Evolutionary conservation across 2,797 vertebrate genomes (phyloP).

Genomic region (Linurgus olivaceus): DNA sequence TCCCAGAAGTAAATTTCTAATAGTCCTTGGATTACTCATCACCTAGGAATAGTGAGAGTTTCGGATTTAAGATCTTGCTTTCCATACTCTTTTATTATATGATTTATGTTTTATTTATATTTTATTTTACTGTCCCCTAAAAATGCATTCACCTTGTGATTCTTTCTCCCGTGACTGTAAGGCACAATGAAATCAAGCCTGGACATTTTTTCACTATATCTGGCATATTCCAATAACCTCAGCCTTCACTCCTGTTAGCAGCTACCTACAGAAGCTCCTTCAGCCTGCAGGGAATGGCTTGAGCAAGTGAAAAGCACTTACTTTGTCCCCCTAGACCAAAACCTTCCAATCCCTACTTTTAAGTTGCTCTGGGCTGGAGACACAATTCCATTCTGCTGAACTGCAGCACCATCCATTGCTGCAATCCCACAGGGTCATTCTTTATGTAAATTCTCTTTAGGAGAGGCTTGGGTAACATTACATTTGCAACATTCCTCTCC

Average conservation of each 20-base stretch:
- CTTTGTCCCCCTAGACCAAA: not conserved
- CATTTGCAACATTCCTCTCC: slow-evolving; percentile 38
- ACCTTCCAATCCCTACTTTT: slow-evolving; percentile 10
- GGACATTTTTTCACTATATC: not conserved
- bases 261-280: not conserved
- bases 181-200: not conserved
- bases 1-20: not conserved
- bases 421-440: slow-evolving; percentile 56
- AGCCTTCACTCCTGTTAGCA: not conserved
- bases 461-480: slow-evolving; percentile 39
- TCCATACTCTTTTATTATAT: not conserved
- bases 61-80: not conserved
- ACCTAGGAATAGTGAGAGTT: not conserved
- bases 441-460: slow-evolving; percentile 60
- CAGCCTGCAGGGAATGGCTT: not conserved
- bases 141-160: not conserved
- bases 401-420: not conserved
- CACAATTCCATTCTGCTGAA: slow-evolving; percentile 29
- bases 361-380: not conserved
- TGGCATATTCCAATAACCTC: not conserved
- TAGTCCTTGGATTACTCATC: not conserved
- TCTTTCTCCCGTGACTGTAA: not conserved
- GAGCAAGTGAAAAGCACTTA: slow-evolving; percentile 29
- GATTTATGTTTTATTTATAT: not conserved
- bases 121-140: not conserved